A percentile compares a stretch with the other conserved stretches of the same genome.
Evolutionary conservation across 2,888 invertebrate genomes (phyloP).

Genomic region (Pollenia amentaria): DNA sequence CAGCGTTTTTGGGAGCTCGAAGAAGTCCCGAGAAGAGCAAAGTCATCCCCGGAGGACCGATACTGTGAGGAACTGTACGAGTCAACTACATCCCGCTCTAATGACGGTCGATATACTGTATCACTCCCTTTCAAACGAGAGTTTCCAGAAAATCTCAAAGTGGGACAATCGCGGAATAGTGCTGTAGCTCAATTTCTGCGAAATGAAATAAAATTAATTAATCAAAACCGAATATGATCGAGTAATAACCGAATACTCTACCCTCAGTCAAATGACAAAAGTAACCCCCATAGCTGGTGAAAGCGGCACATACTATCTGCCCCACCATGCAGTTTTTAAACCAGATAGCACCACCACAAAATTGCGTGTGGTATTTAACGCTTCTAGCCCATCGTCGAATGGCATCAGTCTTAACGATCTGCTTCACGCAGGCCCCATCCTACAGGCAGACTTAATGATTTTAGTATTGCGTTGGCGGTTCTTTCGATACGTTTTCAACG

Average conservation of each 20-base stretch:
- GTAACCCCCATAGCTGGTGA: too few species aligned
- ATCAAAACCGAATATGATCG: too few species aligned
- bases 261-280: background rate
- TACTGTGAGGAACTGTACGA: slow-evolving; percentile 19
- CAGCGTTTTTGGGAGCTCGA: slow-evolving; percentile 19
- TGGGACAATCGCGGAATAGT: background rate
- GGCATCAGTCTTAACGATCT: too few species aligned
- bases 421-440: background rate
- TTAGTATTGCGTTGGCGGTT: slow-evolving; percentile 8
- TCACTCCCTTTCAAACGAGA: background rate
- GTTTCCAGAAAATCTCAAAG: background rate
- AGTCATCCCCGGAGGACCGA: background rate
- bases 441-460: background rate
- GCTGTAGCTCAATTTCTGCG: slow-evolving; percentile 4
- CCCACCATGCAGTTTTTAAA: slow-evolving; percentile 14
- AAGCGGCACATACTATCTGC: background rate
- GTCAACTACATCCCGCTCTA: background rate
- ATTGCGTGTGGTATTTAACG: too few species aligned
- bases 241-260: too few species aligned
- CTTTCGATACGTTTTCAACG: background rate
- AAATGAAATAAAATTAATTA: background rate
- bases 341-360: too few species aligned
- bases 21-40: background rate
- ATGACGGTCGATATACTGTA: background rate
- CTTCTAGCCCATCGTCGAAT: too few species aligned